Conservation (phyloP, 1,140 invertebrate genomes). For the Pygmarrhopalites habei region DNA sequence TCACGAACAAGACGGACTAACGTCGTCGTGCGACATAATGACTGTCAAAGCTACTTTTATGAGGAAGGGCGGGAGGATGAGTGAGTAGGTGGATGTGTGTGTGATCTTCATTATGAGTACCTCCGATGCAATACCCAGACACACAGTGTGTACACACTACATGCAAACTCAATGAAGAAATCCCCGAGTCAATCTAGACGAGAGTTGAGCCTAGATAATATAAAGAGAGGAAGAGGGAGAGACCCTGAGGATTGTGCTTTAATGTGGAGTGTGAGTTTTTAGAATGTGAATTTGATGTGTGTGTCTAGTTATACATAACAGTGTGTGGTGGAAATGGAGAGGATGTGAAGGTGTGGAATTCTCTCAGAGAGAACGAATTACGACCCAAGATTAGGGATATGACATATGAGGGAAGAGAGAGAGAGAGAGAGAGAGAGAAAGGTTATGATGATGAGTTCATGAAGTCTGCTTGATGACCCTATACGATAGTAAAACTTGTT, state of each 20-base stretch:
- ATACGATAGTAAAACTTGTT: no score
- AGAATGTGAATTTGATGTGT: background rate
- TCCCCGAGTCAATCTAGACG: background rate
- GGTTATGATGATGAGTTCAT: conserved; percentile 20
- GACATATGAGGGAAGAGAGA: background rate
- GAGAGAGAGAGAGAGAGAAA: background rate
- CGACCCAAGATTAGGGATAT: background rate
- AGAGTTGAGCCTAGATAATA: no score
- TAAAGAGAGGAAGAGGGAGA: no score
- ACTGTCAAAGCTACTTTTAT: conserved; percentile 22
- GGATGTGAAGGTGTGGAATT: no score
- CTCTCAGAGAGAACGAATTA: no score
- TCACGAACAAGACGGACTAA: conserved; percentile 25
- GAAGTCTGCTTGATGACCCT: conserved; percentile 18
- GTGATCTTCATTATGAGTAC: conserved; percentile 26
- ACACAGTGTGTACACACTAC: background rate
- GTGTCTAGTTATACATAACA: background rate
- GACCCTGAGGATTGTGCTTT: no score
- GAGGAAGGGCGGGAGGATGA: conserved; percentile 3
- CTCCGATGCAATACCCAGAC: no score
- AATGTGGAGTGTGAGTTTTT: background rate
- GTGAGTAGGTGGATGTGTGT: conserved; percentile 20
- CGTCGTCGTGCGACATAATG: conserved; percentile 18
- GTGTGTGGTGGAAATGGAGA: no score
- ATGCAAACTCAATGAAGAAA: background rate